Base-by-base conservation (phyloP, 2,113 vertebrate genomes). In the Callaeas wilsoni region DNA sequence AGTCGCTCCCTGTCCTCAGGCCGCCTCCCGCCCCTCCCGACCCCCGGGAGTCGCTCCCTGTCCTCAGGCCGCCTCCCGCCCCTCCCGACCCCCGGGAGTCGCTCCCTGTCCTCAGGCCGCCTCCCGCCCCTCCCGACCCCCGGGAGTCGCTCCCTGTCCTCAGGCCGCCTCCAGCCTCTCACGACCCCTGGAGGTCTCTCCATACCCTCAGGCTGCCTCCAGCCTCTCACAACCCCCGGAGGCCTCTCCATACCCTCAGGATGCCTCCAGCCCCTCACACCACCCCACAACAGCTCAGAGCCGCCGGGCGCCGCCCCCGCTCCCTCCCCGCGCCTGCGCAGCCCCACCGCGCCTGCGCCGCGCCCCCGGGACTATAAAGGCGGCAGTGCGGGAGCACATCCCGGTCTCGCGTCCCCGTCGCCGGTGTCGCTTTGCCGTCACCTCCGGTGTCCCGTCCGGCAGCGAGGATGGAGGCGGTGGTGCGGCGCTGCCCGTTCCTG, bases 401-500 rank as follows among this genome's bases (percentile, higher is more conserved):
- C 3, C 18, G 4, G 32, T 44, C 42, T 80, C 12, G 6, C 59
- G 1, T 64, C 10, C n/a, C 4, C 3, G n/a, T 16, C 41, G 10
- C 50, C 0, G 8, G n/a, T 27, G 65, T 64, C 14, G 3, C 32
- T 50, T 42, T 64, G 30, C 75, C 49, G 75, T 69, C 80, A 39
- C 46, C n/a, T 83, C 84, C 81, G 52, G 76, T 11, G 19, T 62
- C 32, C 65, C 4, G 44, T 44, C 7, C 5, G 21, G 25, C 8
- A 3, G 30, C 3, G 13, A 94, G 95, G 39, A 99, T 99, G 99
- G 99, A 99, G 91, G 98, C 99, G 12, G 97, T 99, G 14, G 97
- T 99, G 47, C 98, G 99, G 19, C 98, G 99, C 83, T 99, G 99
- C 97, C 99, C 99, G 0, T 99, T 99, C 98, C 97, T 99, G 96